Conservation (phyloP, 2,888 invertebrate species). For the Drosophila glabriapex region DNA sequence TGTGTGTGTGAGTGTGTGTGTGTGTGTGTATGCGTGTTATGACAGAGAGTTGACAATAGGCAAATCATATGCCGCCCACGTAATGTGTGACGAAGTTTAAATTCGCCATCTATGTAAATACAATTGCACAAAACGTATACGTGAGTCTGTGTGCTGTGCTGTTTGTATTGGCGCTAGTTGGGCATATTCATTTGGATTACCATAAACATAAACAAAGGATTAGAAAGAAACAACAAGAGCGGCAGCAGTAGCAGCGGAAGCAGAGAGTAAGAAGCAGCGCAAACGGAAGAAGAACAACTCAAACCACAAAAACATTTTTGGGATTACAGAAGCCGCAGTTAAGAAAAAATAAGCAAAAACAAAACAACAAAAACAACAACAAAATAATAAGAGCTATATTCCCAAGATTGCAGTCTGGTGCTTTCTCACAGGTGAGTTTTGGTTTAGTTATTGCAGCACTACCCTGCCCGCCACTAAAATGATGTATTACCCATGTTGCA, state of each 20-base stretch:
- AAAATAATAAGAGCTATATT: not conserved
- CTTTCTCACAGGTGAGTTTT: constrained; percentile 65
- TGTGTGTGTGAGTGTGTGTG: constrained; percentile 5
- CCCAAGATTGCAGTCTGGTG: constrained; percentile 24
- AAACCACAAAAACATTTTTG: constrained; percentile 63
- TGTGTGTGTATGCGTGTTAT: constrained; percentile 34
- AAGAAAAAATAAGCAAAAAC: constrained; percentile 13
- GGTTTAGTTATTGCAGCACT: constrained; percentile 1
- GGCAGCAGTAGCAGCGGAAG: not conserved
- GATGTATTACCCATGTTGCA: constrained; percentile 73
- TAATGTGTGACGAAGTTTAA: constrained; percentile 82
- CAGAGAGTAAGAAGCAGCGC: constrained; percentile 7
- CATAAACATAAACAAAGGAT: constrained; percentile 82
- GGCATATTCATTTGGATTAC: constrained; percentile 69
- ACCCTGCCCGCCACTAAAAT: constrained; percentile 46
- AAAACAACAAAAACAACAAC: not conserved
- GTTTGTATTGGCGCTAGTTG: constrained; percentile 48
- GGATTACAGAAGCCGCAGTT: constrained; percentile 57
- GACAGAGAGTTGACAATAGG: constrained; percentile 74
- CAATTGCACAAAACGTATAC: constrained; percentile 60
- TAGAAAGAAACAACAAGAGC: constrained; percentile 55
- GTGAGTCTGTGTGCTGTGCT: constrained; percentile 32
- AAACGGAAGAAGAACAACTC: not conserved
- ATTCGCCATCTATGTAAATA: constrained; percentile 76
- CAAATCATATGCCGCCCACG: constrained; percentile 78